Percentiles rank a stretch among this genome's conserved stretches.
Conservation (phyloP, 2,113 vertebrate species). For the Helogale parvula region DNA sequence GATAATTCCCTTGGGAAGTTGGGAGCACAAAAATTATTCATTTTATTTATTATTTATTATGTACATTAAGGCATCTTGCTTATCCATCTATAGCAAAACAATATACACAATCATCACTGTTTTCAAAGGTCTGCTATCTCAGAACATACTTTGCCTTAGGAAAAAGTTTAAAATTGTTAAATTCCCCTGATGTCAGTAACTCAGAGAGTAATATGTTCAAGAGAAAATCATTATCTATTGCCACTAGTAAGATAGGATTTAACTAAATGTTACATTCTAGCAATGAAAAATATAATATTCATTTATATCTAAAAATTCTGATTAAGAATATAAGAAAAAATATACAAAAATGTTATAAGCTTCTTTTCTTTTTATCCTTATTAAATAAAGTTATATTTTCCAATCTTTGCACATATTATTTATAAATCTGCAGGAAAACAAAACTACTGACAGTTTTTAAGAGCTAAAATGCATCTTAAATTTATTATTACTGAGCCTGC, state of each 20-base stretch:
- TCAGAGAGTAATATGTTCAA: neutral
- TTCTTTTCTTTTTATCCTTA: neutral
- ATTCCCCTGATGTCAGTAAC: neutral
- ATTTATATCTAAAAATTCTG: neutral
- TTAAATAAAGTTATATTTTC: neutral
- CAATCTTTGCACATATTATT: neutral
- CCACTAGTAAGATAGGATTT: neutral
- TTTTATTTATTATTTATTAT: neutral
- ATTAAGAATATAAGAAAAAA: conserved; percentile 19
- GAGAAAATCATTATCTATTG: neutral
- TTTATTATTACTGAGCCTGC: no score
- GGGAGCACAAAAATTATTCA: neutral
- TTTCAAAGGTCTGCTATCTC: neutral
- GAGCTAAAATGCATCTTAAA: neutral
- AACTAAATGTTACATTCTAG: neutral
- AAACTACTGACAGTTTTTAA: neutral
- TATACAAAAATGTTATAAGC: neutral
- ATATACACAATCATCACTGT: neutral
- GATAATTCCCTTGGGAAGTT: neutral
- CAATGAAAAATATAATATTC: neutral
- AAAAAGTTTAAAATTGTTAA: neutral
- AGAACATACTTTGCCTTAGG: neutral
- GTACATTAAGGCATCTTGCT: neutral
- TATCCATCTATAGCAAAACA: neutral
- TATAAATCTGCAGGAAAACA: neutral